These are phyloP conservation scores for Buceros bicornis DNA, from an alignment of 2,797 vertebrate species.

Conservation along the genomic window DNA sequence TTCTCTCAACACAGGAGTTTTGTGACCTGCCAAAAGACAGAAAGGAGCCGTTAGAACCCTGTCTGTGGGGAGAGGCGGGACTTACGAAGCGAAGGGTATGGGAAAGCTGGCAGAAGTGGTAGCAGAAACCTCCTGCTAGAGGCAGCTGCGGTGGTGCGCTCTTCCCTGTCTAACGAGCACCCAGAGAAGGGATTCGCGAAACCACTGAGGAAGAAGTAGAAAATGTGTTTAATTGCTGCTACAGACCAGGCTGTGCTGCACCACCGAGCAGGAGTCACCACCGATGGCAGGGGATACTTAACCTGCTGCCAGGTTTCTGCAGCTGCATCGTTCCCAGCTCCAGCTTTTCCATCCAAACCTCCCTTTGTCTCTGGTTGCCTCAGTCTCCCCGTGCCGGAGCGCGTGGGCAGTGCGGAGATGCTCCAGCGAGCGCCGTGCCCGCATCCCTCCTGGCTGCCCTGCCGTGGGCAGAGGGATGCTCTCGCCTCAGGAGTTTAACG, in stretches of 20 bases:
- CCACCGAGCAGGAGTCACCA: background rate
- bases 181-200: background rate
- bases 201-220: background rate
- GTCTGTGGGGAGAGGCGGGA: rapidly evolving
- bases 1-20: background rate
- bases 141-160: background rate
- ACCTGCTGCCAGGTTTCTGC: background rate
- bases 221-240: background rate
- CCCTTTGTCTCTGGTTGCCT: rapidly evolving
- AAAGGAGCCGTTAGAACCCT: background rate
- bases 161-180: background rate
- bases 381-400: background rate
- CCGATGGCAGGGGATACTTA: rapidly evolving
- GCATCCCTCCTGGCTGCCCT: background rate
- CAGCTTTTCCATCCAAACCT: background rate
- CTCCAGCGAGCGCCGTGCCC: rapidly evolving
- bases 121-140: background rate
- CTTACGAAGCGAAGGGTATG: rapidly evolving
- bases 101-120: background rate
- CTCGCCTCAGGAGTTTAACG: rapidly evolving
- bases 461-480: background rate
- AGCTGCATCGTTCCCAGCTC: background rate
- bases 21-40: background rate
- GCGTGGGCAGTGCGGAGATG: rapidly evolving
- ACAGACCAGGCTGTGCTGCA: background rate